Conservation (phyloP, 2,797 vertebrate genomes). For the Neosilurus hyrtlii region DNA sequence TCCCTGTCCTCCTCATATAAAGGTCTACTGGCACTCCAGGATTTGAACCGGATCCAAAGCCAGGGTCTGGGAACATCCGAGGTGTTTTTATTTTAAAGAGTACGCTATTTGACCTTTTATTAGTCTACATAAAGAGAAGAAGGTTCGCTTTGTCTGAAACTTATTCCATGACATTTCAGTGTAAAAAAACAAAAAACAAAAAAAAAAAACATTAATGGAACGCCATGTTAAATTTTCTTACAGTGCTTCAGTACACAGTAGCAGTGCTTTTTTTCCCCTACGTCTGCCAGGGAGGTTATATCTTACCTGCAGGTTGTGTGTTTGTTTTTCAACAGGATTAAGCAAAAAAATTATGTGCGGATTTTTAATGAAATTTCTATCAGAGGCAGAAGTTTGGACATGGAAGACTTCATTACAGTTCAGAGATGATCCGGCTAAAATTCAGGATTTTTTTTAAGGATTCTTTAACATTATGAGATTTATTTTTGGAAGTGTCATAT, state of each 20-base stretch:
- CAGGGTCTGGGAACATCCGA: background rate
- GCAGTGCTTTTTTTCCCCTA: background rate
- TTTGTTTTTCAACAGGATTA: no score
- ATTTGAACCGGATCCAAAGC: slow-evolving; percentile 3
- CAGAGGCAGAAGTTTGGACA: no score
- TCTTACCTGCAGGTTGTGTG: no score
- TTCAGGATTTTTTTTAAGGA: no score
- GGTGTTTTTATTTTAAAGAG: slow-evolving; percentile 7
- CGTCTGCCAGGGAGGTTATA: no score
- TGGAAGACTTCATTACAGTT: no score
- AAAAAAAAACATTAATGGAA: background rate
- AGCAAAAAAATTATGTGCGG: no score
- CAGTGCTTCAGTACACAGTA: background rate
- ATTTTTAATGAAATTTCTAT: no score
- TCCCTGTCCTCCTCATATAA: slow-evolving; percentile 6
- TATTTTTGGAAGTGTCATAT: no score
- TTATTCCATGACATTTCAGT: background rate
- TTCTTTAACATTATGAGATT: no score
- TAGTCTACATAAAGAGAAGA: background rate
- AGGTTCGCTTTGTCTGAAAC: background rate
- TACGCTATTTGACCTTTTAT: slow-evolving; percentile 11
- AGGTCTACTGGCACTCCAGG: background rate
- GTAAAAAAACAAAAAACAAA: background rate
- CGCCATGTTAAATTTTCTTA: background rate
- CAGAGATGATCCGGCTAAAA: no score